These are phyloP conservation scores for Zelostemma sp. DNA, from an alignment of 1,140 invertebrate species.

Conservation along the genomic window DNA sequence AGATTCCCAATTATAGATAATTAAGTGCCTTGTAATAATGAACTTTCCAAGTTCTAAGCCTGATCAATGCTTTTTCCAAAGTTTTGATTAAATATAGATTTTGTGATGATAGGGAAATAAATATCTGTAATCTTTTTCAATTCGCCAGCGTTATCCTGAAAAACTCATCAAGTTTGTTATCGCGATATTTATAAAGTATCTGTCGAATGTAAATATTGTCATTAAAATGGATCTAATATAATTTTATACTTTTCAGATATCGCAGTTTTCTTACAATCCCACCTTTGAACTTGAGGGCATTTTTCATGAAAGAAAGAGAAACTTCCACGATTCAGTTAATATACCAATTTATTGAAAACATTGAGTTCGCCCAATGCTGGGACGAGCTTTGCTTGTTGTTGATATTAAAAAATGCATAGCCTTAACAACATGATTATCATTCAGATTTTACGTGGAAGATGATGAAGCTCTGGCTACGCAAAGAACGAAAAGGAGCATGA, in stretches of 20 bases:
- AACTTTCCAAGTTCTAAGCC: too few relatives aligned
- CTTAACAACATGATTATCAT: constrained; percentile 69
- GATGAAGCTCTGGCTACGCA: too few relatives aligned
- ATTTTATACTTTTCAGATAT: not conserved
- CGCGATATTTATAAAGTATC: not conserved
- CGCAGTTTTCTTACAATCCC: not conserved
- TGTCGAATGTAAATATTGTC: constrained; percentile 3
- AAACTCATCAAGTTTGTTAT: too few relatives aligned
- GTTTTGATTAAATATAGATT: too few relatives aligned
- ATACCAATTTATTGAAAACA: constrained; percentile 71
- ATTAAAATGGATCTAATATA: constrained; percentile 1
- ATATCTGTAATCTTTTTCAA: too few relatives aligned
- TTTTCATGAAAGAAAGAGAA: constrained; percentile 9
- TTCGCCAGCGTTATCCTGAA: too few relatives aligned
- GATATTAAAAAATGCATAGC: constrained; percentile 70
- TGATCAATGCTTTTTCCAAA: too few relatives aligned
- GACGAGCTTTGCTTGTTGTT: constrained; percentile 63
- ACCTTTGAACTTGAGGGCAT: not conserved
- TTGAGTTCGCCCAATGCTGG: constrained; percentile 59
- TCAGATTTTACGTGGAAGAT: constrained; percentile 63
- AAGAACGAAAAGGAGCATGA: too few relatives aligned
- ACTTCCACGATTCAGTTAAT: constrained; percentile 58
- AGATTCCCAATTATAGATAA: too few relatives aligned
- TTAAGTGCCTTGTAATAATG: too few relatives aligned
- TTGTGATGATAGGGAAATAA: too few relatives aligned